Evolutionary conservation across 2,888 invertebrate species (phyloP), one percentile per base, ranked within the genome.

Genomic region (Dendrolimus pini): DNA sequence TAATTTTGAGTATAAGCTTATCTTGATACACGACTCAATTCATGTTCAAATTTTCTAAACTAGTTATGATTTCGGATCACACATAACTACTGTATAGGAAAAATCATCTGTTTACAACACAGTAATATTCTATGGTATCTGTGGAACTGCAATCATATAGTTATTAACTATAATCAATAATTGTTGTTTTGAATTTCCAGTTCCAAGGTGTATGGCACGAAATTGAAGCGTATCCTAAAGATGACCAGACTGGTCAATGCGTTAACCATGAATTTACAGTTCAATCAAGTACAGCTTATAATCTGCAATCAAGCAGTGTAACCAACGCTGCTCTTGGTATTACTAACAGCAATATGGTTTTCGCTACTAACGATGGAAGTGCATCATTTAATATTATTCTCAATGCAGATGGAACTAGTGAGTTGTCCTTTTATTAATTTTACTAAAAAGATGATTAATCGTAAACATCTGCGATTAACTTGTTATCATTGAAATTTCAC

Each of bases 201-300:
- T 83, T 85, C 60, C 30, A 59, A 60, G 85, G 85, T 2, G 58
- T 60, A 8, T 87, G 87, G 87, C 63, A 74, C 57, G 86, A 85
- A 68, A 70, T 83, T 1, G 69, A 80, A 66, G 70, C 82, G 0
- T 86, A 85, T 59, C 83, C 85, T 0, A 80, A 78, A 61, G 71
- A 70, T 0, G 65, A 75, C 30, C 74, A 77, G 57, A 61, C 71
- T 7, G 85, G 87, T 3, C 73, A 80, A 12, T 89, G 89, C 58
- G 63, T 83, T 42, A 75, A 63, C 55, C 83, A 84, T 57, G 61
- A 69, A 9, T 83, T 77, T 63, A 61, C 69, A 0, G 41, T 57
- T n/a, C 63, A 65, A 12, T 60, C 68, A 3, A 66, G 58, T 18
- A 66, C 70, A 55, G 69, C 67, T 0, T 60, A 84, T 2, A 66